phyloP scores from a whole-genome alignment of 2,113 vertebrate species.

The Centrocercus urophasianus region DNA sequence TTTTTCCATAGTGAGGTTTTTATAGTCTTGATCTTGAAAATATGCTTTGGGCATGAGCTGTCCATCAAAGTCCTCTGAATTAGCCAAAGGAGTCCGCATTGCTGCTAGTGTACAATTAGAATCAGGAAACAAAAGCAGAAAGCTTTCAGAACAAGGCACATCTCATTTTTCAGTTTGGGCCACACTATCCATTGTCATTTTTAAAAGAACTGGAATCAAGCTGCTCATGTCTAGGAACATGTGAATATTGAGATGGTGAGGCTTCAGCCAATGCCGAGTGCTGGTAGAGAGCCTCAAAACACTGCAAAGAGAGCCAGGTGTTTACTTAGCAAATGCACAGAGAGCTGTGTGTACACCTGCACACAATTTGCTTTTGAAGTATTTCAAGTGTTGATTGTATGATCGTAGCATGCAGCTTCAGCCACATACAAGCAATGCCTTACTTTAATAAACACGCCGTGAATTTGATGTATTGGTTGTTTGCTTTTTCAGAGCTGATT shows the following conservation, averaged over 20 bases:
- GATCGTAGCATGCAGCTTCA: background rate
- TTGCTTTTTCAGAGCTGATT: conserved; percentile 77
- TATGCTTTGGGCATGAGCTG: conserved; percentile 19
- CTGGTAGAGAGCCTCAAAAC: background rate
- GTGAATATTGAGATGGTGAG: background rate
- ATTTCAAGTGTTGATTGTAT: conserved; percentile 14
- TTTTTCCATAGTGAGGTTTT: conserved; percentile 53
- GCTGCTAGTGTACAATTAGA: conserved; percentile 9
- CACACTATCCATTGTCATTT: background rate
- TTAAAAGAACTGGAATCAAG: background rate
- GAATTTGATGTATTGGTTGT: conserved; percentile 52
- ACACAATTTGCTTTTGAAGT: background rate
- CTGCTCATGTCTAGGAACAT: background rate
- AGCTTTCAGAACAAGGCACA: background rate
- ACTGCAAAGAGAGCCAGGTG: fast-evolving
- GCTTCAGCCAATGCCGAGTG: background rate
- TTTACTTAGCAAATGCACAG: background rate
- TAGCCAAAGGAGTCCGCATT: conserved; percentile 16
- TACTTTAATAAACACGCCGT: conserved; percentile 58
- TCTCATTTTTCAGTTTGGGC: background rate
- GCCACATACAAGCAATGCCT: background rate
- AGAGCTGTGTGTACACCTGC: background rate
- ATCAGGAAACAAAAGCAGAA: conserved; percentile 26
- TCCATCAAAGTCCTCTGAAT: conserved; percentile 9
- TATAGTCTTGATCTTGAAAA: conserved; percentile 55